Base-by-base conservation (phyloP, 2,888 invertebrate species). In the Galeruca laticollis region DNA sequence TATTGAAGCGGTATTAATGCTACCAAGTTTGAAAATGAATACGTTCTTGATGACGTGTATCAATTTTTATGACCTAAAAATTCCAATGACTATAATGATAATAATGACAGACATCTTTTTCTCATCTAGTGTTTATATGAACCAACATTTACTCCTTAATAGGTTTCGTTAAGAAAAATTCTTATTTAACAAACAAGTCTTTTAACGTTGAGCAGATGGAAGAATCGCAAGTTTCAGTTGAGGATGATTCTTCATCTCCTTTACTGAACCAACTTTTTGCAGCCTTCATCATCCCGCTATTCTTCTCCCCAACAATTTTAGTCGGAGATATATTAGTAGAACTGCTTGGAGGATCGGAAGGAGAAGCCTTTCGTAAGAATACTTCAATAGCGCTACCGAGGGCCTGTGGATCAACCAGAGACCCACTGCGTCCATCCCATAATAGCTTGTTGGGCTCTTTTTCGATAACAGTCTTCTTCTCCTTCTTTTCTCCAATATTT, bases 371-470 rank as follows among this genome's bases (percentile, higher is more conserved):
- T 81, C 89, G 89, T 43, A 95, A 86, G 81, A 94, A 94, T 35
- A 93, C 94, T 85, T 95, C 94, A 75, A 95, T 94, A 33, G 94
- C 95, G 81, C 91, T 94, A 26, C 95, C 95, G 40, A 95, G 87
- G 0, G 93, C 90, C 79, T 93, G 92, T 1, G 94, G 92, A 82
- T 95, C 94, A 4, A 93, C 92, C 47, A 94, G 89, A 0, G 94
- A 92, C 6, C 93, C 93, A 51, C 92, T 91, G n/a, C 89, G 88
- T 60, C 90, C 90, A 78, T 93, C 94, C 93, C 93, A 93, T 1
- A 93, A 86, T 26, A 93, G 92, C 69, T 91, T 91, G 51, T 79
- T 70, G 77, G 80, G 79, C 51, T 83, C 84, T 52, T 79, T 80
- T 67, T 80, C 78, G 2, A 82, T 77, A n/a, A 81, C 76, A 26